Evolutionary conservation across 2,797 vertebrate species (phyloP), one percentile per base, ranked within the genome.

Genomic region (Phataginus tricuspis): DNA sequence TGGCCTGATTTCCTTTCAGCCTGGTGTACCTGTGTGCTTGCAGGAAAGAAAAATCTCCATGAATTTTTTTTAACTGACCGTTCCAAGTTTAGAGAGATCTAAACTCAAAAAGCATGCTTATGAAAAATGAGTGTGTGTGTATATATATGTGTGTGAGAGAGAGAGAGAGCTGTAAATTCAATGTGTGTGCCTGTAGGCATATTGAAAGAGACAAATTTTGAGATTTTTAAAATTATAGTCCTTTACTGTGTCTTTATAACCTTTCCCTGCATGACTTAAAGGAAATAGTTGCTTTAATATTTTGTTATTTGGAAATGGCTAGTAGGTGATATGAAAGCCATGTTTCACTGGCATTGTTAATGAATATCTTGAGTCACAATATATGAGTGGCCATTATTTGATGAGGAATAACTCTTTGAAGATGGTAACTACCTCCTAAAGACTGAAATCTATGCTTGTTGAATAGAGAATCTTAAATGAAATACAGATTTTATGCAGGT

Each of bases 261-360:
- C 34, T 64, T 82, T 66, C 51, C 34, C 12, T 90, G 3, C 8
- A 49, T 39, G 14, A 96, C n/a, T 75, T 86, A 90, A 74, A 87
- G 63, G 80, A 91, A 86, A 31, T 85, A 71, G 15, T 95, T 79
- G 31, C 21, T 84, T 79, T 95, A 64, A 66, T 39, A 57, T 84
- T 72, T 78, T 90, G 6, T 75, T 90, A 90, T 69, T 95, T 88
- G 89, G 84, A 90, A 96, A 89, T 64, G 31, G 29, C 37, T 29
- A 55, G 27, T 66, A 63, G 45, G 31, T 82, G 31, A 59, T 61
- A 59, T 68, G 49, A 91, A 86, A 85, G 16, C 21, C 80, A 18
- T 31, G 23, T 82, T 88, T 97, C 75, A 39, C 42, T 34, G 10
- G 4, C 25, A 25, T 83, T 53, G 5, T 21, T 88, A 45, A 71